These are phyloP conservation scores for Chrysolina oricalcia DNA, from an alignment of 2,888 invertebrate species.

Conservation along the genomic window DNA sequence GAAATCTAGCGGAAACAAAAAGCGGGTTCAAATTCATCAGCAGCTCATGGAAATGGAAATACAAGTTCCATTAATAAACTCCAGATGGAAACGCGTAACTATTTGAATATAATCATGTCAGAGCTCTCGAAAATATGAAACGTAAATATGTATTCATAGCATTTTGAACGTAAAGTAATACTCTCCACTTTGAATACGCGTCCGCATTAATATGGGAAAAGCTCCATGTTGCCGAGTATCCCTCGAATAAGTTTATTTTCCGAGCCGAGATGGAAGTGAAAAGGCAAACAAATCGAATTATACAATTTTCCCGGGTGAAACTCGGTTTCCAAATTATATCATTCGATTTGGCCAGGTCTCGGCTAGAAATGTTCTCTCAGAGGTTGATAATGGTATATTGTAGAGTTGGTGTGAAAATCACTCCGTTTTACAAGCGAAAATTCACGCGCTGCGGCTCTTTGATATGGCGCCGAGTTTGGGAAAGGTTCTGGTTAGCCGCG, in stretches of 20 bases:
- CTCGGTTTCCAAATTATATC: slow-evolving; percentile 38
- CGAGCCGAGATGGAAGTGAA: slow-evolving; percentile 36
- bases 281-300: slow-evolving; percentile 45
- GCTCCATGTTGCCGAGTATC: slow-evolving; percentile 15
- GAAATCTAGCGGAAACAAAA: neutral
- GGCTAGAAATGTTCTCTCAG: neutral
- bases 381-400: neutral
- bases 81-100: neutral
- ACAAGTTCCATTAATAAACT: neutral
- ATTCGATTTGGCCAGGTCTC: slow-evolving; percentile 26
- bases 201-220: slow-evolving; percentile 38
- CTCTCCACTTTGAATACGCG: slow-evolving; percentile 33
- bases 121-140: slow-evolving; percentile 41
- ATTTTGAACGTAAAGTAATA: slow-evolving; percentile 43
- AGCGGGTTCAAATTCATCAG: neutral
- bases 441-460: neutral
- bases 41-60: neutral
- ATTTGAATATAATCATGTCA: slow-evolving; percentile 10
- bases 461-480: neutral
- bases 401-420: neutral
- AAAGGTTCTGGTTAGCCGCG: too few species aligned
- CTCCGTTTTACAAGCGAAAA: neutral
- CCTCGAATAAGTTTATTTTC: slow-evolving; percentile 38
- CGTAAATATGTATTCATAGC: slow-evolving; percentile 44
- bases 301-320: slow-evolving; percentile 40